These are phyloP conservation scores for Heliconius hortense DNA, from an alignment of 2,888 invertebrate genomes.

Conservation along the genomic window DNA sequence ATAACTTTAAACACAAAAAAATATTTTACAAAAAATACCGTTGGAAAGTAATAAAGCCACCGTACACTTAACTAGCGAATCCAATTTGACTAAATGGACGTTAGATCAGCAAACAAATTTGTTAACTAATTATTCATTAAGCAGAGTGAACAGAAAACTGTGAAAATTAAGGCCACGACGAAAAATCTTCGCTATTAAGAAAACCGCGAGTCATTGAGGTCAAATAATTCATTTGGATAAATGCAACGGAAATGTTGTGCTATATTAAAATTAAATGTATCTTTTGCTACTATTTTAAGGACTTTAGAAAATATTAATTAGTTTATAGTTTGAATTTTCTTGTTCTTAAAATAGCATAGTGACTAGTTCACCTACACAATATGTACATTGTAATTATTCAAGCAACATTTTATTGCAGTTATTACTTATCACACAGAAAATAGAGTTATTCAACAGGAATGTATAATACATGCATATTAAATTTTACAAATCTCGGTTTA, in stretches of 20 bases:
- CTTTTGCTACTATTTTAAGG: not conserved
- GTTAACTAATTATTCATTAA: constrained; percentile 49
- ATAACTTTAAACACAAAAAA: not conserved
- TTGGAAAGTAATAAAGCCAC: constrained; percentile 11
- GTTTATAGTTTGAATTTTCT: no score
- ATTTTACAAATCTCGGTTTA: no score
- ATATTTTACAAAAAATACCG: constrained; percentile 1
- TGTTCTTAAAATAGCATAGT: no score
- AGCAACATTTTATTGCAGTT: not conserved
- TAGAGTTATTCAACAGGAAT: no score
- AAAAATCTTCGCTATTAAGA: constrained; percentile 27
- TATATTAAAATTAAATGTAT: not conserved
- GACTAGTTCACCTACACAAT: not conserved
- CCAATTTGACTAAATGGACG: constrained; percentile 46
- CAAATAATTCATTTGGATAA: constrained; percentile 18
- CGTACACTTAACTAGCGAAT: constrained; percentile 42
- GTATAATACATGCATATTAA: no score
- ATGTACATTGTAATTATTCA: not conserved
- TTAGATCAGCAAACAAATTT: constrained; percentile 49
- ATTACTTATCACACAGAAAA: not conserved
- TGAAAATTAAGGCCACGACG: constrained; percentile 30
- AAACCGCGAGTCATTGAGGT: constrained; percentile 18
- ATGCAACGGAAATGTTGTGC: not conserved
- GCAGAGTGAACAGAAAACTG: constrained; percentile 33
- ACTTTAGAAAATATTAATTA: not conserved